Conservation (phyloP, 2,888 invertebrate species). For the Troglohyphantes excavatus region DNA sequence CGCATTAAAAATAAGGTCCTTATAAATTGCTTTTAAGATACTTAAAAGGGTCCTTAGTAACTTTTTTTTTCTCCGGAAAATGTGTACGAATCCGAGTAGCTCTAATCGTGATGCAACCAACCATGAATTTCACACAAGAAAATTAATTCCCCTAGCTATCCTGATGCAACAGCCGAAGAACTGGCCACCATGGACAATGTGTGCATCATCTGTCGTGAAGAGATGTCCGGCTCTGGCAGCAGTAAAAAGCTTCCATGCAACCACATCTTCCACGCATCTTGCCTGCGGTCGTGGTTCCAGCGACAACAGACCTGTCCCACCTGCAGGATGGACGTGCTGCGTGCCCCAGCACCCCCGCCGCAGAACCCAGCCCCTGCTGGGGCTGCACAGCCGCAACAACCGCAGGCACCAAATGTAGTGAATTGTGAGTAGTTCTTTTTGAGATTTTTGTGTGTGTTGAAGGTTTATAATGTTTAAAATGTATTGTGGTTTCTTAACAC, state of each 20-base stretch:
- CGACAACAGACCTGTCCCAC: constrained; percentile 99
- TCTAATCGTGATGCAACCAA: too few species aligned
- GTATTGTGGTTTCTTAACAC: too few species aligned
- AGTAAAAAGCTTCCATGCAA: constrained; percentile 99
- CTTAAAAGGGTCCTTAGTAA: too few species aligned
- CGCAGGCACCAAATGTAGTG: constrained; percentile 63
- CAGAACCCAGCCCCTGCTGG: constrained; percentile 44
- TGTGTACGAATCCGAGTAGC: too few species aligned
- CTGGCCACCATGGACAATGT: constrained; percentile 96
- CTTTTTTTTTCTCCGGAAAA: too few species aligned
- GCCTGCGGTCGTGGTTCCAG: constrained; percentile 99
- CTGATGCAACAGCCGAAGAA: constrained; percentile 96
- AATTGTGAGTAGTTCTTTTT: constrained; percentile 58
- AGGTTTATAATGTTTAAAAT: too few species aligned
- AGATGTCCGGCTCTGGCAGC: constrained; percentile 85
- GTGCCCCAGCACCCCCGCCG: constrained; percentile 57
- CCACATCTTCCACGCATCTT: constrained; percentile 99
- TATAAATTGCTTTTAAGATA: too few species aligned
- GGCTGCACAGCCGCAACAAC: constrained; percentile 78
- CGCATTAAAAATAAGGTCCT: too few species aligned
- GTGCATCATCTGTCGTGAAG: constrained; percentile 98
- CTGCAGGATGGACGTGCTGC: constrained; percentile 93
- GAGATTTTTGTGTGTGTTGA: too few species aligned
- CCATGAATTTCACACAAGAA: too few species aligned
- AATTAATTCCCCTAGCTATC: constrained; percentile 85